phyloP scores from a whole-genome alignment of 2,888 invertebrate genomes.

The Cheilosia variabilis region DNA sequence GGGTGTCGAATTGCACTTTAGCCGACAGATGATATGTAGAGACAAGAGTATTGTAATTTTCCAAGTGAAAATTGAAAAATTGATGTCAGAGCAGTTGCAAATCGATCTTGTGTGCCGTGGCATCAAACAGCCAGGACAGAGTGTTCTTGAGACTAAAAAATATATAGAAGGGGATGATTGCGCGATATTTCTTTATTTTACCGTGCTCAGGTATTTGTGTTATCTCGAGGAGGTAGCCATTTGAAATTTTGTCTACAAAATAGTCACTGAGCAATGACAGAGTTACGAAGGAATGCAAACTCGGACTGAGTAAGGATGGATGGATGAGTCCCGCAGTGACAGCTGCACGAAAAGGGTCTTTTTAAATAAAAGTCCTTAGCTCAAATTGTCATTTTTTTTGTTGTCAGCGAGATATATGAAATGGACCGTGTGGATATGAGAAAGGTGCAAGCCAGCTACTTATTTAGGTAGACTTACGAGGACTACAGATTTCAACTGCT shows the following conservation, averaged over 20 bases:
- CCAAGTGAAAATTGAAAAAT: constrained; percentile 62
- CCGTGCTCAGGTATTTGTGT: constrained; percentile 15
- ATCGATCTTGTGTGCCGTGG: constrained; percentile 40
- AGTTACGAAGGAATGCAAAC: not conserved
- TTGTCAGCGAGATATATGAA: no score
- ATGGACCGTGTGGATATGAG: no score
- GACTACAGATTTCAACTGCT: no score
- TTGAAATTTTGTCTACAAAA: not conserved
- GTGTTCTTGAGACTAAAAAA: not conserved
- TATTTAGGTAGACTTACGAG: no score
- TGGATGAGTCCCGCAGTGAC: no score
- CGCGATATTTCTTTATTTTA: constrained; percentile 7
- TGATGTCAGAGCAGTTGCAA: constrained; percentile 38
- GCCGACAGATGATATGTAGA: constrained; percentile 41
- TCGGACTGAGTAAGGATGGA: not conserved
- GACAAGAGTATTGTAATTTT: constrained; percentile 55
- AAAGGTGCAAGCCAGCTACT: no score
- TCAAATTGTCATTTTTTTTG: no score
- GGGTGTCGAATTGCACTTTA: constrained; percentile 34
- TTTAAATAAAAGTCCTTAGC: no score
- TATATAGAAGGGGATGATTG: constrained; percentile 14
- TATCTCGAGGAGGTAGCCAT: not conserved
- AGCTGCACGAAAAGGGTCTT: no score
- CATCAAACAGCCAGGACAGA: not conserved
- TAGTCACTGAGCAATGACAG: not conserved